A percentile compares a stretch with the other conserved stretches of the same genome.
Conservation (phyloP, 2,113 vertebrate genomes). For the Coptodon rendalli region DNA sequence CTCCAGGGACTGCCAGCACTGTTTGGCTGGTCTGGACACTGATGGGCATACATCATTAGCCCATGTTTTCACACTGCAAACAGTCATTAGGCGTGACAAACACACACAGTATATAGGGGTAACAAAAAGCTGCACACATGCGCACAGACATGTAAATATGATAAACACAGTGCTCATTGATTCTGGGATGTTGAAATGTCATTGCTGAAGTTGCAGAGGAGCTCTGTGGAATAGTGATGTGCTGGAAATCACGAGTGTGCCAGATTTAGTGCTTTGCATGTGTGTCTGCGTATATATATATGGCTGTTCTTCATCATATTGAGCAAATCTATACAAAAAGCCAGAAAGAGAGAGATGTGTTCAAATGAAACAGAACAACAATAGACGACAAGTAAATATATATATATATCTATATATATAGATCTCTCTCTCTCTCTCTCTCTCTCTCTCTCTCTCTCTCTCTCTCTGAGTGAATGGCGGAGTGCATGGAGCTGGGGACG, state of each 20-base stretch:
- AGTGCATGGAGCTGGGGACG: too few relatives aligned
- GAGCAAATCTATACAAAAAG: background rate
- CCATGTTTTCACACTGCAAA: constrained; percentile 33
- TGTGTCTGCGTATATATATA: background rate
- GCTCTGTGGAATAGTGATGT: constrained; percentile 8
- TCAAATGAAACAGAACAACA: background rate
- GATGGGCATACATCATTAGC: constrained; percentile 53
- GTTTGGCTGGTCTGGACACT: constrained; percentile 17
- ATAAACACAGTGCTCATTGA: constrained; percentile 5
- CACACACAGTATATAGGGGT: background rate
- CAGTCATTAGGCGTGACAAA: constrained; percentile 40
- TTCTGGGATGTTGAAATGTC: constrained; percentile 19
- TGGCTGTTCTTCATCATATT: background rate
- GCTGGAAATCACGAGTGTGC: background rate
- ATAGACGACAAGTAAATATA: background rate
- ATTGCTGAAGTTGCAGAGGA: background rate
- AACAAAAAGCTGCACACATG: background rate
- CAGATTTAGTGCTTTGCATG: background rate
- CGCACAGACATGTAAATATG: background rate
- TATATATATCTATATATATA: too few relatives aligned
- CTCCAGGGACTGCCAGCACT: constrained; percentile 5
- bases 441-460: too few relatives aligned
- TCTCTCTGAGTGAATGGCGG: too few relatives aligned
- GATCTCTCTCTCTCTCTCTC: too few relatives aligned
- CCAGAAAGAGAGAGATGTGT: background rate